Evolutionary conservation across 2,797 vertebrate genomes (phyloP).

Genomic region (Falco peregrinus): DNA sequence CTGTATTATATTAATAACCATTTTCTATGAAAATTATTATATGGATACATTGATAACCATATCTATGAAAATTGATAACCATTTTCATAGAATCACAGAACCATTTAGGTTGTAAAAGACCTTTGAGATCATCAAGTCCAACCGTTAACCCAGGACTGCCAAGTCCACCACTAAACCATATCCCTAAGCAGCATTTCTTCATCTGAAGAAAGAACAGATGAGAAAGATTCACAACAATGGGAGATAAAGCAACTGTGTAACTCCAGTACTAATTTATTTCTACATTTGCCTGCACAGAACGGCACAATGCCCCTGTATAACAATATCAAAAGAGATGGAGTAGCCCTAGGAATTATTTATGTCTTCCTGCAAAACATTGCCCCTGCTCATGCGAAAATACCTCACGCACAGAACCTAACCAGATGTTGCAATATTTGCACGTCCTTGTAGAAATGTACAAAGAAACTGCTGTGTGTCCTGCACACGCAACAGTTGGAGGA

Average conservation of each 20-base stretch:
- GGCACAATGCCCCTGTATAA: background rate
- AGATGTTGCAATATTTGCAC: background rate
- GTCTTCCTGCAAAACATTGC: background rate
- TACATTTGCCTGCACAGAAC: background rate
- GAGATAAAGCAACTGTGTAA: constrained; percentile 1
- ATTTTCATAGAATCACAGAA: too few species aligned
- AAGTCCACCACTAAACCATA: too few species aligned
- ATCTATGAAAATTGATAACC: too few species aligned
- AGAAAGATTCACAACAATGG: background rate
- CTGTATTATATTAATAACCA: background rate
- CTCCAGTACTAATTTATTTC: constrained; percentile 24
- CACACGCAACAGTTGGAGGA: fast-evolving
- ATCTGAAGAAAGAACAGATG: background rate
- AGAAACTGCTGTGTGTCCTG: background rate
- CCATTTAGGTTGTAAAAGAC: too few species aligned
- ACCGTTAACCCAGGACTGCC: too few species aligned
- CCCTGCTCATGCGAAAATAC: background rate
- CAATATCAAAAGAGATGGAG: background rate
- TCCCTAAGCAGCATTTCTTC: background rate
- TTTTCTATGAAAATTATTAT: too few species aligned
- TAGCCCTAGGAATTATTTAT: background rate
- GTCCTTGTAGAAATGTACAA: background rate
- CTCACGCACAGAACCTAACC: background rate
- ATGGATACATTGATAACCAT: too few species aligned
- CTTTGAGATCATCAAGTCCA: too few species aligned